A percentile compares a stretch with the other conserved stretches of the same genome.
phyloP scores from a whole-genome alignment of 2,113 vertebrate species.

The Atlantisia rogersi region DNA sequence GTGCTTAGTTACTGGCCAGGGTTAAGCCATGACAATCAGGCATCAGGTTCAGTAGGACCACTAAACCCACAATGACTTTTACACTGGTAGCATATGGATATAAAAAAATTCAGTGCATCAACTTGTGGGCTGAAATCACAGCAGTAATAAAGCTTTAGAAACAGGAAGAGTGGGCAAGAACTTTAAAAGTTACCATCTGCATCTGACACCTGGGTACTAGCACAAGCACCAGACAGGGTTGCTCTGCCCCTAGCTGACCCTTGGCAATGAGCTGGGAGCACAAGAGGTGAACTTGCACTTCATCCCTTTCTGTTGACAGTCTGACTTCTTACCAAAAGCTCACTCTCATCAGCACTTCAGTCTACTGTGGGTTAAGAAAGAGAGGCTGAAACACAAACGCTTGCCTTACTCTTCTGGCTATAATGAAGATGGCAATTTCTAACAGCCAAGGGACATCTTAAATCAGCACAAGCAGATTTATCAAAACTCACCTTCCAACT shows the following conservation, averaged over 20 bases:
- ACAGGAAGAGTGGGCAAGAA: background rate
- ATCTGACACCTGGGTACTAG: background rate
- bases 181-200: background rate
- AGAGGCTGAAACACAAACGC: background rate
- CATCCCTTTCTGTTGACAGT: background rate
- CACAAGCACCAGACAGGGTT: fast-evolving
- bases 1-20: no score
- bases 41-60: background rate
- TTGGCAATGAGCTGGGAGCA: background rate
- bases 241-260: background rate
- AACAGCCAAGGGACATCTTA: background rate
- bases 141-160: background rate
- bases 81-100: background rate
- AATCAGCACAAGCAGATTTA: background rate
- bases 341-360: background rate
- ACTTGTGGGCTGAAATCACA: background rate
- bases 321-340: background rate
- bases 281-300: background rate
- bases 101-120: background rate
- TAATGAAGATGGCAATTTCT: background rate
- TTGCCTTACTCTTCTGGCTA: background rate
- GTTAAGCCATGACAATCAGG: background rate
- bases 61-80: background rate
- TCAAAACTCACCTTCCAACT: background rate
- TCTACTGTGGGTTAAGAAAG: background rate